Evolutionary conservation across 2,797 vertebrate species (phyloP).

Genomic region (Sandelia bainsii): DNA sequence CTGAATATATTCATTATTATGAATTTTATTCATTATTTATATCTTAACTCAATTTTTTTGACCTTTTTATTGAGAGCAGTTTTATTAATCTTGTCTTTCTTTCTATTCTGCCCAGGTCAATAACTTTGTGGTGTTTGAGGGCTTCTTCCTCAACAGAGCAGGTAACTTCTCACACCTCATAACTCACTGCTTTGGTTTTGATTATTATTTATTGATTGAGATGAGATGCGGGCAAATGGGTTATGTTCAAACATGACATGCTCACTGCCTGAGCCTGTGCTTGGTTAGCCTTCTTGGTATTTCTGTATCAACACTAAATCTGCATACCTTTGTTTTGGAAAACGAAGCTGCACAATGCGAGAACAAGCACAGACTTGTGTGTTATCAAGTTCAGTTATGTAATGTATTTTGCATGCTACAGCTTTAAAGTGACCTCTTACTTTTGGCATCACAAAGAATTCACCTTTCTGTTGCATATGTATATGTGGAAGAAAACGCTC

Average conservation of each 20-base stretch:
- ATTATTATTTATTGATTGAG: too few relatives aligned
- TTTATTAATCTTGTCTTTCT: neutral
- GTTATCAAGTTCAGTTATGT: neutral
- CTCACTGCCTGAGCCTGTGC: neutral
- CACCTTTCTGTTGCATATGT: conserved; percentile 21
- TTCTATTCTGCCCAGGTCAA: conserved; percentile 86
- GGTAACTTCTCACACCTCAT: conserved; percentile 72
- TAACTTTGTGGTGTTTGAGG: conserved; percentile 96
- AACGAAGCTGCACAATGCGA: neutral
- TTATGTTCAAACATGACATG: neutral
- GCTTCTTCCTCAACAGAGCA: conserved; percentile 90
- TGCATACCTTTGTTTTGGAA: neutral
- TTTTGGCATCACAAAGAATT: conserved; percentile 20
- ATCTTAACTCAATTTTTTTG: too few relatives aligned
- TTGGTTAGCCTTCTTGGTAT: neutral
- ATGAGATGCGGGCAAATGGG: neutral
- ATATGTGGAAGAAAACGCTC: neutral
- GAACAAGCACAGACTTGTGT: neutral
- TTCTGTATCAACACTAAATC: neutral
- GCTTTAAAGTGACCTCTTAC: conserved; percentile 18
- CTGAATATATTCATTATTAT: too few relatives aligned
- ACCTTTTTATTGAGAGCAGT: neutral
- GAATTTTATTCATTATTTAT: too few relatives aligned
- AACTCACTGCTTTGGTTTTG: neutral
- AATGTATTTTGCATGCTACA: conserved; percentile 20